These are phyloP conservation scores for Drosophila atripex DNA, from an alignment of 2,888 invertebrate species.

Conservation along the genomic window DNA sequence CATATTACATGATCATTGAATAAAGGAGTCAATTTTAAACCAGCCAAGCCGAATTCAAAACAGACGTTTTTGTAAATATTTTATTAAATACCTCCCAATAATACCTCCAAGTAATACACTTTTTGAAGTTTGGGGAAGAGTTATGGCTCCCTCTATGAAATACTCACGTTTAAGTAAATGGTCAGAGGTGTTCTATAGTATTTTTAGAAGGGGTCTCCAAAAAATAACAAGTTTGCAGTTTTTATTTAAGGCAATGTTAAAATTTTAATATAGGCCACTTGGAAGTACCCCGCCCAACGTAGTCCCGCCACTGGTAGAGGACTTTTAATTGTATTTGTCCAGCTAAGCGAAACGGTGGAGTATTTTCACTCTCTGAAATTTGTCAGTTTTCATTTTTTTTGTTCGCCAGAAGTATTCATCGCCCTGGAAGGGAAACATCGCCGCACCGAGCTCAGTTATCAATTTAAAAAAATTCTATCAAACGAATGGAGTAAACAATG, in stretches of 20 bases:
- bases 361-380: conserved; percentile 2
- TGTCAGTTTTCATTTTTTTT: neutral
- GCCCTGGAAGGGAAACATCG: neutral
- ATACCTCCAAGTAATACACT: too few relatives aligned
- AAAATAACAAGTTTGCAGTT: neutral
- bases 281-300: neutral
- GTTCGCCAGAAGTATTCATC: neutral
- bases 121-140: too few relatives aligned
- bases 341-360: neutral
- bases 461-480: neutral
- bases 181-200: neutral
- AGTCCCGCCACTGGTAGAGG: neutral
- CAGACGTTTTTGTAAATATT: too few relatives aligned
- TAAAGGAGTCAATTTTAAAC: neutral
- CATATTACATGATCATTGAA: neutral
- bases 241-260: too few relatives aligned
- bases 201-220: neutral
- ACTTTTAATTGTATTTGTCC: neutral
- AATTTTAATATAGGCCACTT: neutral
- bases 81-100: too few relatives aligned
- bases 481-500: neutral
- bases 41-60: neutral
- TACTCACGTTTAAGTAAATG: neutral
- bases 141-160: neutral
- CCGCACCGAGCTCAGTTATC: neutral